Evolutionary conservation across 2,113 vertebrate species (phyloP), one percentile per base, ranked within the genome.

Genomic region (Callithrix jacchus): DNA sequence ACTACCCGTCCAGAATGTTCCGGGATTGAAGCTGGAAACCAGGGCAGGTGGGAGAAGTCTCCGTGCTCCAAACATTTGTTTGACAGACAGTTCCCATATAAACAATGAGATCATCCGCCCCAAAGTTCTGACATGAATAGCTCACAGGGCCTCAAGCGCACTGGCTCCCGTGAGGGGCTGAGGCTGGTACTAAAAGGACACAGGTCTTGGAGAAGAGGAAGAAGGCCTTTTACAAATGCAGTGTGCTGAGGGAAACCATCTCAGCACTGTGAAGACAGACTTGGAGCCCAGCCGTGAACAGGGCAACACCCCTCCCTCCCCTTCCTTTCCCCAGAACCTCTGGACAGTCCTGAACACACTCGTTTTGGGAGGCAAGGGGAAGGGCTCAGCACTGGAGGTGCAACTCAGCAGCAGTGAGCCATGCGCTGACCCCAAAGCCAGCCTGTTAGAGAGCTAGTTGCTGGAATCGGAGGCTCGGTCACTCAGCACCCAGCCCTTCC

Each of bases 331-430:
- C 25, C 0, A 11, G 18, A 71, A 76, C 30, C 30, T 10, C 70
- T 30, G 17, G 70, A 16, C n/a, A 6, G 45, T 0, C 49, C 20
- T 13, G 21, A 10, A 5, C 21, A 4, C 2, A 37, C 18, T 6
- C 6, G n/a, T 64, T 35, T 21, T 5, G 1, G 9, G 13, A 77
- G 12, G 14, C 17, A 20, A 42, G 12, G 21, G 30, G 6, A 12
- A 3, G 20, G 25, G 2, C 0, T 37, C 54, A 3, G 20, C 13
- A 13, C 23, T 2, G 7, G 16, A 27, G 13, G 8, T 16, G 9
- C 1, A 0, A 0, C 35, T 66, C 16, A 54, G 94, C 14, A 66
- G 37, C 17, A n/a, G 0, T 11, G 40, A 74, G 21, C 1, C 37
- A 4, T 35, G 21, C 9, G 21, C 42, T 3, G 40, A 52, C 1